Evolutionary conservation across 2,113 vertebrate genomes (phyloP).

Genomic region (Thomomys bottae): DNA sequence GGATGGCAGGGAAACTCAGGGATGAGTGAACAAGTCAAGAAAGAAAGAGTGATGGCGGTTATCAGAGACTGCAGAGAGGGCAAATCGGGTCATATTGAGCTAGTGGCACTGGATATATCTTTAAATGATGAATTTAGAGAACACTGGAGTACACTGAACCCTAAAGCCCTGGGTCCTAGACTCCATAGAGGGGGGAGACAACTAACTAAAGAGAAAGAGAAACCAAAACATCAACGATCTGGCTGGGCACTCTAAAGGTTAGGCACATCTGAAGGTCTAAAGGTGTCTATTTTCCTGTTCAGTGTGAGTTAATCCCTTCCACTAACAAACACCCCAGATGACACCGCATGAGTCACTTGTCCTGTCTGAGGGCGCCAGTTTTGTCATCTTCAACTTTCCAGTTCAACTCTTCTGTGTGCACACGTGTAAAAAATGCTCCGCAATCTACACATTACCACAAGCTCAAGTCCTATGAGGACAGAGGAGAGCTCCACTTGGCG

Average conservation of each 20-base stretch:
- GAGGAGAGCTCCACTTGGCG: neutral
- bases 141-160: neutral
- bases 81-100: neutral
- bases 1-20: neutral
- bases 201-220: too few relatives aligned
- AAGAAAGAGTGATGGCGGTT: neutral
- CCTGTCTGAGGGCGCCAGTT: conserved; percentile 20
- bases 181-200: neutral
- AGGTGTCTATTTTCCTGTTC: conserved; percentile 51
- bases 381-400: conserved; percentile 61
- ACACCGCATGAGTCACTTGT: conserved; percentile 58
- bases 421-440: conserved; percentile 24
- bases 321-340: conserved; percentile 27
- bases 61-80: neutral
- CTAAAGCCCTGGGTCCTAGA: neutral
- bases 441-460: conserved; percentile 15
- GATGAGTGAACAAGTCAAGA: neutral
- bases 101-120: neutral
- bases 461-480: neutral
- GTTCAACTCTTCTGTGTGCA: neutral
- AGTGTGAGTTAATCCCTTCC: conserved; percentile 60
- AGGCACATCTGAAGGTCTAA: conserved; percentile 1
- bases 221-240: neutral
- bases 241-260: neutral
- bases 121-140: neutral